A percentile compares a stretch with the other conserved stretches of the same genome.
phyloP scores from a whole-genome alignment of 2,888 invertebrate species.

The Chymomyza caudatula region DNA sequence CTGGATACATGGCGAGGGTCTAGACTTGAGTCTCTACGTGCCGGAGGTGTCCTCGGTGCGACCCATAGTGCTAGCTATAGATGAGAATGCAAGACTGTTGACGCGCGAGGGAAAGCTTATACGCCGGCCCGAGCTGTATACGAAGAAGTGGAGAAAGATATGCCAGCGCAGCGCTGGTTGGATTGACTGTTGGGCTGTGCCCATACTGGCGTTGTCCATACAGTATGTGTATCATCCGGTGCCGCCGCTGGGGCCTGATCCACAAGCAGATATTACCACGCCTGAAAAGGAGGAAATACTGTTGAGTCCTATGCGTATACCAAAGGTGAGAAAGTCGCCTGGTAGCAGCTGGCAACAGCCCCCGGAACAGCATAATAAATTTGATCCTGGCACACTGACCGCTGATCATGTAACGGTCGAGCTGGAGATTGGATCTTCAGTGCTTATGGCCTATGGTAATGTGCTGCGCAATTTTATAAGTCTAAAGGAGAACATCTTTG shows the following conservation, averaged over 20 bases:
- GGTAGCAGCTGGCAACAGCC: constrained; percentile 84
- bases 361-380: constrained; percentile 83
- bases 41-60: constrained; percentile 95
- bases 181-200: constrained; percentile 98
- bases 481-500: constrained; percentile 97
- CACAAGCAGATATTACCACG: constrained; percentile 94
- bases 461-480: constrained; percentile 93
- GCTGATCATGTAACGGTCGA: constrained; percentile 95
- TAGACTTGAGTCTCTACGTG: constrained; percentile 92
- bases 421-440: constrained; percentile 95
- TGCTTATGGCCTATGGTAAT: constrained; percentile 93
- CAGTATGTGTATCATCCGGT: constrained; percentile 95
- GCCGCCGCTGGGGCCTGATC: constrained; percentile 91
- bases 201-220: constrained; percentile 94
- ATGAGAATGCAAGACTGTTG: constrained; percentile 91
- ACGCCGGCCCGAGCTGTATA: constrained; percentile 79
- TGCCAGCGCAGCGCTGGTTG: constrained; percentile 87
- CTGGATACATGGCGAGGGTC: constrained; percentile 96
- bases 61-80: constrained; percentile 88
- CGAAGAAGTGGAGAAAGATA: constrained; percentile 89
- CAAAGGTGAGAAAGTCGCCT: constrained; percentile 86
- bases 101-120: constrained; percentile 85
- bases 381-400: constrained; percentile 90
- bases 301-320: constrained; percentile 93
- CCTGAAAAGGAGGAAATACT: constrained; percentile 96